phyloP scores from a whole-genome alignment of 2,113 vertebrate species.

The Embiotoca jacksoni region DNA sequence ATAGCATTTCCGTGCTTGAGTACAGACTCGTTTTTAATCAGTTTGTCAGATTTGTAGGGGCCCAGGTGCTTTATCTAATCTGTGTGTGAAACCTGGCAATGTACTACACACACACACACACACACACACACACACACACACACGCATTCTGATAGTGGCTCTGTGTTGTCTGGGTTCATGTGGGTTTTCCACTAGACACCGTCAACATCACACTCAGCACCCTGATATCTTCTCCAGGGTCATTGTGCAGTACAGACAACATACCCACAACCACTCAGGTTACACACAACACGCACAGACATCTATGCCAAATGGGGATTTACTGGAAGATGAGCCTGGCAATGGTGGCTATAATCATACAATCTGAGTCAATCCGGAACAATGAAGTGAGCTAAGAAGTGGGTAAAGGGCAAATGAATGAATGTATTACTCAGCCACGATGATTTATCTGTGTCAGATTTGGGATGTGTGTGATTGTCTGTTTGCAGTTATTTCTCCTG shows the following conservation, averaged over 20 bases:
- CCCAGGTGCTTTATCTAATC: constrained; percentile 51
- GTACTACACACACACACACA: not conserved
- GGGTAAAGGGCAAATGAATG: constrained; percentile 18
- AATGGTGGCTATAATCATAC: constrained; percentile 23
- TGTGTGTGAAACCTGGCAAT: not conserved
- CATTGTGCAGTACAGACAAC: constrained; percentile 10
- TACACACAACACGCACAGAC: constrained; percentile 23
- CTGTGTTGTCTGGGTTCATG: constrained; percentile 10
- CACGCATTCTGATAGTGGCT: constrained; percentile 18
- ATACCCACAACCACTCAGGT: constrained; percentile 22
- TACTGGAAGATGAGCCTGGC: constrained; percentile 50
- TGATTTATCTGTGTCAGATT: constrained; percentile 22
- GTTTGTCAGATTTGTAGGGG: constrained; percentile 1
- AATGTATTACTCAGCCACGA: constrained; percentile 39
- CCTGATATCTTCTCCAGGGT: constrained; percentile 36
- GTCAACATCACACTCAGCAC: constrained; percentile 43
- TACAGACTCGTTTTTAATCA: constrained; percentile 21
- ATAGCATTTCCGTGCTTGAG: not conserved
- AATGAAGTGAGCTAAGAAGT: constrained; percentile 29
- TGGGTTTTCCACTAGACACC: constrained; percentile 28
- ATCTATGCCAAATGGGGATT: constrained; percentile 43
- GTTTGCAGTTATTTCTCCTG: not conserved
- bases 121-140: not conserved
- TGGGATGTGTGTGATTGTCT: constrained; percentile 17
- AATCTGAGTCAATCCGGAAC: constrained; percentile 56